Evolutionary conservation across 2,797 vertebrate species (phyloP).

Genomic region (Chaetophractus vellerosus): DNA sequence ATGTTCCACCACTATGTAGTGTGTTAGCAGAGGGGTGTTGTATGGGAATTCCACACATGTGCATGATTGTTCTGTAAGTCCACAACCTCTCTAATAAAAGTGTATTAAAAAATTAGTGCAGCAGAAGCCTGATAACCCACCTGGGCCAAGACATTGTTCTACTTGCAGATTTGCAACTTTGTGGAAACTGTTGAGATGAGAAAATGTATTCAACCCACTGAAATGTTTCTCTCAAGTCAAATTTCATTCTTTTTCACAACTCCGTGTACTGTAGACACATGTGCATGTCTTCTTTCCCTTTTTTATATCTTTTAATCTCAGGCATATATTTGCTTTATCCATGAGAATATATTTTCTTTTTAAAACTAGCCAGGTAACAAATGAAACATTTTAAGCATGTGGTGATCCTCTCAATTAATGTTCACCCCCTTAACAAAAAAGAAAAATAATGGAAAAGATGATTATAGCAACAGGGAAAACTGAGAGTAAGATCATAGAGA

Average conservation of each 20-base stretch:
- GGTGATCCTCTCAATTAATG: background rate
- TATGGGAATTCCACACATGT: too few relatives aligned
- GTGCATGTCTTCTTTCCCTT: background rate
- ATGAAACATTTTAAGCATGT: background rate
- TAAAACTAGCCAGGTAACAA: background rate
- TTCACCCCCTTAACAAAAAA: background rate
- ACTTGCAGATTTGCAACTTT: slow-evolving; percentile 37
- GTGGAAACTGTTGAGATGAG: background rate
- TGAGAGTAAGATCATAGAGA: background rate
- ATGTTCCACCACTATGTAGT: too few relatives aligned
- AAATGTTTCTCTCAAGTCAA: slow-evolving; percentile 51
- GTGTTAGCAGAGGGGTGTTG: too few relatives aligned
- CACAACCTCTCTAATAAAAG: background rate
- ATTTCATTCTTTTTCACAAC: slow-evolving; percentile 63
- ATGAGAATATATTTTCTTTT: background rate
- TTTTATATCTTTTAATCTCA: background rate
- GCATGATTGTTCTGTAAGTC: too few relatives aligned
- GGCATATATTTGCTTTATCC: background rate
- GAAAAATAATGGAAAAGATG: background rate
- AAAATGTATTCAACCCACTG: slow-evolving; percentile 15
- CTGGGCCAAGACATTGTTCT: slow-evolving; percentile 51
- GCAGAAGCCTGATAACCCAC: slow-evolving; percentile 58
- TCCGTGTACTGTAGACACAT: background rate
- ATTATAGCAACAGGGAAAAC: background rate
- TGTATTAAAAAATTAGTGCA: slow-evolving; percentile 76